phyloP scores from a whole-genome alignment of 2,113 vertebrate species.

The Anarrhichthys ocellatus region DNA sequence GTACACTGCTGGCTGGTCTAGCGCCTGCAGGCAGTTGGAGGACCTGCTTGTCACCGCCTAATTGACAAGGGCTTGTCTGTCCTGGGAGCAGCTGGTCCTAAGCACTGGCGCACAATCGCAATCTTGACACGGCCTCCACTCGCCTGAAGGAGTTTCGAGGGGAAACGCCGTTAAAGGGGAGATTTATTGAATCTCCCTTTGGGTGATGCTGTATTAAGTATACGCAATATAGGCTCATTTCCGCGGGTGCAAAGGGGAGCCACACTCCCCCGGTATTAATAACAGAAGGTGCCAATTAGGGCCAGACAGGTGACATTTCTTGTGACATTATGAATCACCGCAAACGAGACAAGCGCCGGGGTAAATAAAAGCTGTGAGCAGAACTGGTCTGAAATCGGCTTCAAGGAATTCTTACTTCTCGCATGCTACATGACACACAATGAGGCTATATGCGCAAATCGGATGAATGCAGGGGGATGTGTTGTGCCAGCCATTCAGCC shows the following conservation, averaged over 20 bases:
- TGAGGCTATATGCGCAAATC: conserved; percentile 60
- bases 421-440: conserved; percentile 52
- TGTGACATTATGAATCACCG: conserved; percentile 79
- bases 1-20: conserved; percentile 87
- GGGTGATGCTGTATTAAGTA: conserved; percentile 92
- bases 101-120: conserved; percentile 95
- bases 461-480: conserved; percentile 60
- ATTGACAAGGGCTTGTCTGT: conserved; percentile 99
- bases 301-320: conserved; percentile 90
- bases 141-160: conserved; percentile 87
- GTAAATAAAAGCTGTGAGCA: conserved; percentile 53
- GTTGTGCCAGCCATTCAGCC: conserved; percentile 60
- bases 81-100: conserved; percentile 99
- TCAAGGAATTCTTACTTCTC: conserved; percentile 61
- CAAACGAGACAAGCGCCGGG: conserved; percentile 71
- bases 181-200: conserved; percentile 97
- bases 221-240: conserved; percentile 86
- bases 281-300: conserved; percentile 88
- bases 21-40: conserved; percentile 90
- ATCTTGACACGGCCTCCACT: conserved; percentile 94
- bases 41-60: conserved; percentile 98
- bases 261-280: conserved; percentile 88
- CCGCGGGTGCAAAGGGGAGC: conserved; percentile 81
- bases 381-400: conserved; percentile 40
- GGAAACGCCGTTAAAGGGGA: conserved; percentile 95